A percentile compares a stretch with the other conserved stretches of the same genome.
Evolutionary conservation across 1,140 invertebrate species (phyloP).

Genomic region (Scaptomyza hsui): DNA sequence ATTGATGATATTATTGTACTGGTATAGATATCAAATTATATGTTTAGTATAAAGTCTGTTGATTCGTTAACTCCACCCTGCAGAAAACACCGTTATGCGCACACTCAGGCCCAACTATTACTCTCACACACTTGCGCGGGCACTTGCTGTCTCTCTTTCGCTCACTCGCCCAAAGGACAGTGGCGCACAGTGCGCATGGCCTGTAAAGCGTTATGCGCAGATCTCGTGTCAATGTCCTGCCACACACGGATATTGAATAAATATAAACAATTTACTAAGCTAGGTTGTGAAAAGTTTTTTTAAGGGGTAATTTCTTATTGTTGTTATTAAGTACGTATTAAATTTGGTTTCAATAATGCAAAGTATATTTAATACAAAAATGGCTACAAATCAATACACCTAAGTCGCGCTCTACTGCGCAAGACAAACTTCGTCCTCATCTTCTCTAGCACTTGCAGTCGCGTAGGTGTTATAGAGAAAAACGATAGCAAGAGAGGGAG

Average conservation of each 20-base stretch:
- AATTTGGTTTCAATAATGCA: background rate
- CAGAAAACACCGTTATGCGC: conserved; percentile 38
- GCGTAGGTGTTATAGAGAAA: too few relatives aligned
- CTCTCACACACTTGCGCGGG: conserved; percentile 8
- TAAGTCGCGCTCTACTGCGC: conserved; percentile 39
- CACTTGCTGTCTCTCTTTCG: conserved; percentile 3
- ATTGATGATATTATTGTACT: background rate
- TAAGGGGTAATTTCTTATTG: background rate
- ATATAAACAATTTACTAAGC: background rate
- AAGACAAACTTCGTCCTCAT: conserved; percentile 46
- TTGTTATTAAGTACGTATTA: background rate
- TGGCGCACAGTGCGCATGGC: conserved; percentile 64
- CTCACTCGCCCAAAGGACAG: conserved; percentile 7
- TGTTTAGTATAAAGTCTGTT: conserved; percentile 54
- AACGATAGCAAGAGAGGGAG: background rate
- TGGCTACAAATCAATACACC: conserved; percentile 50
- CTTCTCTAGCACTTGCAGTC: conserved; percentile 4
- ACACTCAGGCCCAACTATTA: conserved; percentile 30
- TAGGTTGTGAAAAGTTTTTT: background rate
- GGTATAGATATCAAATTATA: background rate
- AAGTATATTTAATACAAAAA: background rate
- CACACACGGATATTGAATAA: background rate
- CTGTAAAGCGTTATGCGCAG: conserved; percentile 76
- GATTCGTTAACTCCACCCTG: conserved; percentile 62
- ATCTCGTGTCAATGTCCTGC: conserved; percentile 59